Evolutionary conservation across 2,888 invertebrate species (phyloP), one percentile per base, ranked within the genome.

Genomic region (Brassicogethes aeneus): DNA sequence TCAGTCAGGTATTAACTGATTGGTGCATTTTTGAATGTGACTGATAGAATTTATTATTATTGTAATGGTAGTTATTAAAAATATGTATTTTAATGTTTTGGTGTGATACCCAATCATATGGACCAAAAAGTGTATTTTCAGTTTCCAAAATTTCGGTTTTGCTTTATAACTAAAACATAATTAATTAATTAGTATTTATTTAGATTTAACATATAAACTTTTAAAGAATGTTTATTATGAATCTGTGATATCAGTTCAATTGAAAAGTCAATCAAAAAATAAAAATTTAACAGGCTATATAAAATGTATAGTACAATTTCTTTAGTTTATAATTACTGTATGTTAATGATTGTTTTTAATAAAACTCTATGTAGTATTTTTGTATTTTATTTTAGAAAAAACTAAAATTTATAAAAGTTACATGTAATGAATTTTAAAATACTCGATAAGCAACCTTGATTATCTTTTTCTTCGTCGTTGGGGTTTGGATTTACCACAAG

Each of bases 171-270:
- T n/a, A n/a, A n/a, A n/a, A n/a, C n/a, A n/a, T n/a, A n/a, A n/a
- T n/a, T n/a, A n/a, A n/a, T n/a, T n/a, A n/a, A n/a, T n/a, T n/a
- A n/a, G n/a, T n/a, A n/a, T n/a, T n/a, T n/a, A n/a, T n/a, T n/a
- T n/a, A n/a, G n/a, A n/a, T n/a, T n/a, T n/a, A n/a, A n/a, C n/a
- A n/a, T n/a, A n/a, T n/a, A n/a, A n/a, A n/a, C n/a, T n/a, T n/a
- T n/a, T 23, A 7, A 23, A 23, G 10, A 23, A 10, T 23, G 5
- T 23, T 23, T 23, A 23, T 5, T 23, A 10, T 23, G 23, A 23
- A 23, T 23, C 23, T 23, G 23, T 23, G 23, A 23, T 23, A 23
- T 23, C 23, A 23, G 23, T 23, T 23, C 23, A 23, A 23, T 23
- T 23, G 5, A 23, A 23, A 23, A 23, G 5, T 23, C 10, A 7